phyloP scores from a whole-genome alignment of 2,888 invertebrate species.

The Drosophila kokeensis region DNA sequence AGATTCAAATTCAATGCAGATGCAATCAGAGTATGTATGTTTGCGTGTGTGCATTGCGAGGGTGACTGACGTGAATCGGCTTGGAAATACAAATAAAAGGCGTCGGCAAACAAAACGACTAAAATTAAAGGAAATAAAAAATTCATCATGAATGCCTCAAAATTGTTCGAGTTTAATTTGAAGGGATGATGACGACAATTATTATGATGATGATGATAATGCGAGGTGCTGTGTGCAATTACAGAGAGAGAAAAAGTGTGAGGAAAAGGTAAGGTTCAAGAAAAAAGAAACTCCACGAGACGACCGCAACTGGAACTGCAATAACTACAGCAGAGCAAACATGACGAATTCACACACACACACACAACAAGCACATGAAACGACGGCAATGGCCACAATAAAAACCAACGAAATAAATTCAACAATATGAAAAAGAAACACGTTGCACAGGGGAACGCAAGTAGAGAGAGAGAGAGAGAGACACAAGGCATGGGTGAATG shows the following conservation, averaged over 20 bases:
- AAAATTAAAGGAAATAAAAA: conserved; percentile 74
- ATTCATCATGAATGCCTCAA: conserved; percentile 71
- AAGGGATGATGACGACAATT: conserved; percentile 41
- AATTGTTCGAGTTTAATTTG: conserved; percentile 57
- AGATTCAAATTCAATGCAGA: conserved; percentile 48
- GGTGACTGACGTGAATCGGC: conserved; percentile 47
- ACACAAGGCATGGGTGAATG: conserved; percentile 26
- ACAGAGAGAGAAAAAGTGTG: conserved; percentile 1
- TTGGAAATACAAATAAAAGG: conserved; percentile 34
- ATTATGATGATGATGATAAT: conserved; percentile 21
- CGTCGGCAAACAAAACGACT: conserved; percentile 66
- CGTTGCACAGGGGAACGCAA: conserved; percentile 50
- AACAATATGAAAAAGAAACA: conserved; percentile 79
- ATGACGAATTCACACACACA: conserved; percentile 52
- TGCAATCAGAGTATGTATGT: conserved; percentile 31
- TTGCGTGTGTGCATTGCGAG: conserved; percentile 34
- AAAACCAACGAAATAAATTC: conserved; percentile 79
- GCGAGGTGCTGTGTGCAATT: conserved; percentile 24
- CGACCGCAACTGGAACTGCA: conserved; percentile 29
- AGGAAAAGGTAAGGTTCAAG: conserved; percentile 32
- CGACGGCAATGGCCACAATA: conserved; percentile 64
- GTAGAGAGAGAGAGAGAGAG: not conserved
- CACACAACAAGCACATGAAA: conserved; percentile 25
- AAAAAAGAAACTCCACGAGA: conserved; percentile 25
- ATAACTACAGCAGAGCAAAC: conserved; percentile 34